These are phyloP conservation scores for Alcedo atthis DNA, from an alignment of 2,797 vertebrate species.

Conservation along the genomic window DNA sequence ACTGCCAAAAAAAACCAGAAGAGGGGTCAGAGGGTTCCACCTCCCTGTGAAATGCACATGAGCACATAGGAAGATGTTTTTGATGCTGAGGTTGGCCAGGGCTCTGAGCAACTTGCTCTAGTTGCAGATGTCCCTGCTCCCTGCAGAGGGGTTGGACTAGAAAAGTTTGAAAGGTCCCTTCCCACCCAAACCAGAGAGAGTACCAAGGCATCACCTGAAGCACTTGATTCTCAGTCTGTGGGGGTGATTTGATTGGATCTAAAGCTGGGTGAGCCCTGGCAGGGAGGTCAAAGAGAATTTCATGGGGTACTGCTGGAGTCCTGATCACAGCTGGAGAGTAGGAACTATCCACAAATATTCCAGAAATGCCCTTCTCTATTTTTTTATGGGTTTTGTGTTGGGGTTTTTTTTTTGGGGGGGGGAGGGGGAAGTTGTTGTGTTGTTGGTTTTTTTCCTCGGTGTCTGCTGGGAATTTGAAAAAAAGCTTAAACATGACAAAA, in stretches of 20 bases:
- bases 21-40: accelerated
- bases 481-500: conserved; percentile 86
- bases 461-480: conserved; percentile 87
- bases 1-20: no score
- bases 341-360: background rate
- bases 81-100: background rate
- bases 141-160: background rate
- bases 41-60: accelerated
- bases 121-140: background rate
- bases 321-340: background rate
- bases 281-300: background rate
- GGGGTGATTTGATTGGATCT: background rate
- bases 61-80: background rate
- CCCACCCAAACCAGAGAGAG: background rate
- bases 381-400: no score
- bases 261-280: background rate
- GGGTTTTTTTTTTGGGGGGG: no score
- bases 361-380: background rate
- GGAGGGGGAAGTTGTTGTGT: background rate
- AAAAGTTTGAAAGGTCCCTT: background rate
- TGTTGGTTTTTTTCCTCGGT: conserved; percentile 54
- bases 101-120: background rate
- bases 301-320: background rate
- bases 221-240: no score
- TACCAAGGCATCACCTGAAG: background rate